Percentiles rank a stretch among this genome's conserved stretches.
Evolutionary conservation across 2,888 invertebrate genomes (phyloP).

Genomic region (Cataglyphis altisquamis): DNA sequence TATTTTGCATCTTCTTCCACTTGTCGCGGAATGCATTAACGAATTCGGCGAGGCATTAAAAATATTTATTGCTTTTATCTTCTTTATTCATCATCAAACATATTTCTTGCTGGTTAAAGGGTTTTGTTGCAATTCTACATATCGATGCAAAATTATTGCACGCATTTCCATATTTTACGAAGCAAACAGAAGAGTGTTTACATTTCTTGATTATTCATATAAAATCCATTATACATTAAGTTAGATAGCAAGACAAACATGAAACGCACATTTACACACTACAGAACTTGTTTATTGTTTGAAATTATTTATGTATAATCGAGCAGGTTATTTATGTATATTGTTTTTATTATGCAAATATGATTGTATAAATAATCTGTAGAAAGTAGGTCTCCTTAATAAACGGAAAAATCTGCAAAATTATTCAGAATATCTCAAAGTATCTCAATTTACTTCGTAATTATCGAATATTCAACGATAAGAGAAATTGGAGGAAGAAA

Average conservation of each 20-base stretch:
- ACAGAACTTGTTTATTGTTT: background rate
- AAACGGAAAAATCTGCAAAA: background rate
- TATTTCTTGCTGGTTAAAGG: slow-evolving; percentile 21
- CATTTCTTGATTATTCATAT: slow-evolving; percentile 16
- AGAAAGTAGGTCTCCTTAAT: background rate
- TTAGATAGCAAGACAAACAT: background rate
- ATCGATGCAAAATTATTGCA: slow-evolving; percentile 36
- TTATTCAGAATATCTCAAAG: background rate
- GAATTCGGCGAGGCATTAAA: slow-evolving; percentile 1
- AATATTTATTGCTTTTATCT: slow-evolving; percentile 23
- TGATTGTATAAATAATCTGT: background rate
- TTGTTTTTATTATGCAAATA: slow-evolving; percentile 5
- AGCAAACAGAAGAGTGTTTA: background rate
- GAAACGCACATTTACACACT: background rate
- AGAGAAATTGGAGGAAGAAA: background rate
- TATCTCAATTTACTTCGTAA: slow-evolving; percentile 18
- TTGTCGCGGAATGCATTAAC: slow-evolving; percentile 46
- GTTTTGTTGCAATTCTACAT: slow-evolving; percentile 14
- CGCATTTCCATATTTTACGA: slow-evolving; percentile 20
- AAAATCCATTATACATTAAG: slow-evolving; percentile 1
- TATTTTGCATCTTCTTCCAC: slow-evolving; percentile 24
- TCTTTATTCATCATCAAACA: slow-evolving; percentile 45
- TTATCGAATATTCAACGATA: slow-evolving; percentile 27
- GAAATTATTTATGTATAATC: background rate
- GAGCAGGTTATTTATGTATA: background rate